Percentiles rank a stretch among this genome's conserved stretches.
Conservation (phyloP, 2,113 vertebrate species). For the Alligator sinensis region DNA sequence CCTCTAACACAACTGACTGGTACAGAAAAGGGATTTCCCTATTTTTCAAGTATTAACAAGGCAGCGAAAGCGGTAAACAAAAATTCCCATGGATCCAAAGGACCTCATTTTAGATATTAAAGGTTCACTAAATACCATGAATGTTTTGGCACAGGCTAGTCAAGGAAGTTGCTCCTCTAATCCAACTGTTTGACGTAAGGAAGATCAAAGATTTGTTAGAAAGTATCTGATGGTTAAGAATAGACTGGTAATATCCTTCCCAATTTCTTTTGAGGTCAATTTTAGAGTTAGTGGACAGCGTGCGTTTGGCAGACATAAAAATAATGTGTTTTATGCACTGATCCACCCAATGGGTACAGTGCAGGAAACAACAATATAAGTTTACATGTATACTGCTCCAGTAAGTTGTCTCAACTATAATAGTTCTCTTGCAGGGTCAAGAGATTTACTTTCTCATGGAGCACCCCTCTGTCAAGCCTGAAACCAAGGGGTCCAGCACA, state of each 20-base stretch:
- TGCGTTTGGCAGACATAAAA: not conserved
- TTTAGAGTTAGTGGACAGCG: accelerated
- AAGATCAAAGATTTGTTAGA: not conserved
- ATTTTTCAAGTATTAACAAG: not conserved
- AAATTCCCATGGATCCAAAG: not conserved
- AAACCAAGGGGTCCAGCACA: not conserved
- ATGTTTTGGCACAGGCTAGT: not conserved
- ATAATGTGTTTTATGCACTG: accelerated
- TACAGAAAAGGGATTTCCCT: not conserved
- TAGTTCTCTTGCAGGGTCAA: accelerated
- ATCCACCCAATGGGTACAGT: not conserved
- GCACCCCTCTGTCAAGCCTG: not conserved
- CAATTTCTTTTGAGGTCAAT: accelerated
- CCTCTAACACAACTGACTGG: not conserved
- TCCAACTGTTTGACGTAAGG: accelerated
- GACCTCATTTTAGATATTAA: not conserved
- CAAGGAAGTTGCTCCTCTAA: not conserved
- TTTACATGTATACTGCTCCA: accelerated
- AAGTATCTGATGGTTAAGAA: accelerated
- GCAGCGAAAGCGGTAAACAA: not conserved
- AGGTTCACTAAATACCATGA: not conserved
- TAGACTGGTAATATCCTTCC: accelerated
- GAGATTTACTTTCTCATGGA: not conserved
- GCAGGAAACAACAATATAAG: accelerated
- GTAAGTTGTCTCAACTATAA: accelerated